These are phyloP conservation scores for Priocnemis perturbator DNA, from an alignment of 2,888 invertebrate genomes.

Conservation along the genomic window DNA sequence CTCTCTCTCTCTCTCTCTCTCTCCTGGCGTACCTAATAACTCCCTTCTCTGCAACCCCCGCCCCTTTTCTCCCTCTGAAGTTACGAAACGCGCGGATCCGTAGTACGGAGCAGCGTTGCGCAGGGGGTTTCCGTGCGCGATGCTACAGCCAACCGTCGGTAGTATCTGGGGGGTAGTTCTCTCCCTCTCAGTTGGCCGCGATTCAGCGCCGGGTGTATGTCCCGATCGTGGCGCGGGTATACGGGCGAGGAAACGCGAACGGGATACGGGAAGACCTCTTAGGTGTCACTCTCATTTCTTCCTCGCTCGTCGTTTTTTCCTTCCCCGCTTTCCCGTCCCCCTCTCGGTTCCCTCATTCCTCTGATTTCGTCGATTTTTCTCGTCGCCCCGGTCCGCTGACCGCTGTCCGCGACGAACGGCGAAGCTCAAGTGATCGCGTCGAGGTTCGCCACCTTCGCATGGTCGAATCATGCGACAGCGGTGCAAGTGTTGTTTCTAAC, in stretches of 20 bases:
- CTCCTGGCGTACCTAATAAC: not conserved
- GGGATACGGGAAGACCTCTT: constrained; percentile 3
- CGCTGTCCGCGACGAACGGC: no score
- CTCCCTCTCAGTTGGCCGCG: constrained; percentile 70
- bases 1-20: no score
- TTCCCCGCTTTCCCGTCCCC: not conserved
- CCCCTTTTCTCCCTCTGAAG: not conserved
- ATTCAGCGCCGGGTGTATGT: constrained; percentile 69
- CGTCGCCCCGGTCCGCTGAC: no score
- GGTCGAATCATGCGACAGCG: no score
- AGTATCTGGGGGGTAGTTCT: constrained; percentile 60
- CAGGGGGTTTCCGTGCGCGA: constrained; percentile 69
- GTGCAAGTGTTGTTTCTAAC: no score
- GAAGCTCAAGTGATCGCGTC: not conserved
- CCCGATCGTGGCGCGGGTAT: constrained; percentile 50
- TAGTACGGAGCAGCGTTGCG: constrained; percentile 65
- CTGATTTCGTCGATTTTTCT: no score
- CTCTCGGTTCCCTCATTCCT: no score
- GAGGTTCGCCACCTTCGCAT: not conserved
- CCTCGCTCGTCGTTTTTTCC: not conserved
- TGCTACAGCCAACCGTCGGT: constrained; percentile 59
- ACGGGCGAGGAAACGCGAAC: constrained; percentile 26
- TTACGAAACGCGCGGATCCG: constrained; percentile 19
- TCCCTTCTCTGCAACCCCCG: not conserved
- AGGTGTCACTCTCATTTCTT: constrained; percentile 1